Conservation (phyloP, 2,888 invertebrate genomes). For the Amphipoea lucens region DNA sequence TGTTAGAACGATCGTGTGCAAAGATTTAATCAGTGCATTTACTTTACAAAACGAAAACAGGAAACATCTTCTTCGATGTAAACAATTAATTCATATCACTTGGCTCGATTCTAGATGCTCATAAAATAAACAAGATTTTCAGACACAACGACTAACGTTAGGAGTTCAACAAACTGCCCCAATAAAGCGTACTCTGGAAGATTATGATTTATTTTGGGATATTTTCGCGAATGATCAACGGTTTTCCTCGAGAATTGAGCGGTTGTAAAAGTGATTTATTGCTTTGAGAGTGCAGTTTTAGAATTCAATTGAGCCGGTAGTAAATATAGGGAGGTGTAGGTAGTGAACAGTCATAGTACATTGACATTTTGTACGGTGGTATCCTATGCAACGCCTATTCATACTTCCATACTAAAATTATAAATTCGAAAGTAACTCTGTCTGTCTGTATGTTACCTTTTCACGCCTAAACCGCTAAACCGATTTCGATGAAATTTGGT, state of each 20-base stretch:
- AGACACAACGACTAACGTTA: conserved; percentile 17
- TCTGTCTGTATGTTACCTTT: no score
- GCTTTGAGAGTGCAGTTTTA: conserved; percentile 16
- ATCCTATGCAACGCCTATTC: neutral
- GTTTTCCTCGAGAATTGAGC: conserved; percentile 21
- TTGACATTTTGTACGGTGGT: neutral
- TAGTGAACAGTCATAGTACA: neutral
- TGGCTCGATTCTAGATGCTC: conserved; percentile 56
- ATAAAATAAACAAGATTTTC: conserved; percentile 57
- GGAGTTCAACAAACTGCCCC: conserved; percentile 63
- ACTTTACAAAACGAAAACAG: conserved; percentile 9
- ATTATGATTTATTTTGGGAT: conserved; percentile 42
- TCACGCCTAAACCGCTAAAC: no score
- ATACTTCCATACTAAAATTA: no score
- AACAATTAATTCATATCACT: conserved; percentile 53
- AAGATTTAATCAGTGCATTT: conserved; percentile 23
- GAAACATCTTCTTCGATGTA: conserved; percentile 27
- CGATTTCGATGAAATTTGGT: no score
- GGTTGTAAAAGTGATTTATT: conserved; percentile 24
- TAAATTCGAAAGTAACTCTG: no score
- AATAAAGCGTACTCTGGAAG: conserved; percentile 50
- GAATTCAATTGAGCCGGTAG: neutral
- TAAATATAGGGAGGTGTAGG: neutral
- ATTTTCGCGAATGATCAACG: conserved; percentile 43
- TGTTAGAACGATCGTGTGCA: neutral